Evolutionary conservation across 2,113 vertebrate species (phyloP), one percentile per base, ranked within the genome.

Genomic region (Festucalex cinctus): DNA sequence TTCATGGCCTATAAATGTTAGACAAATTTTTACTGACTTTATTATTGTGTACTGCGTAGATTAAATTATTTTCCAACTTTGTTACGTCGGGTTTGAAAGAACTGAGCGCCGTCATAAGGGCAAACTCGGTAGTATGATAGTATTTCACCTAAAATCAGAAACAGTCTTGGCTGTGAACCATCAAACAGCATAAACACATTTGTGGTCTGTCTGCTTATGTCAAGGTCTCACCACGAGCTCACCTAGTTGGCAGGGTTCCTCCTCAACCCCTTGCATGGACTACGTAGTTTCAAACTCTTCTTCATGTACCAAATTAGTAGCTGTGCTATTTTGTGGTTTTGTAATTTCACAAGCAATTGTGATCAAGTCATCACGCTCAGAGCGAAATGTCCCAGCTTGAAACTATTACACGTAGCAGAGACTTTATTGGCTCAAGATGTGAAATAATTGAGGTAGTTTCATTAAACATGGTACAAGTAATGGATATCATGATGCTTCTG

Each of bases 361-460:
- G 76, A 78, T 73, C 74, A 69, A 6, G 48, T 56, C 65, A 69
- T 84, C 63, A 48, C 54, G 65, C 75, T 69, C 44, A 1, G 64
- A 73, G 39, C 63, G 75, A 72, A 77, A 78, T 79, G 59, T 75
- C 61, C 66, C 81, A 85, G 65, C 81, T 74, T 84, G 79, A 63
- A 84, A 65, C 78, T 5, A 83, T 87, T 80, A 78, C 54, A 22
- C 68, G 56, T 65, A 39, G 62, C 74, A 64, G 57, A 63, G 72
- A 9, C 65, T 64, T 72, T 80, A 85, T 81, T 83, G 69, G 65
- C 75, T 85, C 81, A 78, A 86, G 83, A 86, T 86, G 79, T 76
- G 69, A 74, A 73, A 71, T 83, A 71, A 79, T 62, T 63, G 70
- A 66, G 59, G 65, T 54, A 66, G 32, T 83, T 61, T 72, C 63